phyloP scores from a whole-genome alignment of 1,140 invertebrate species.

The Bombus superbus region DNA sequence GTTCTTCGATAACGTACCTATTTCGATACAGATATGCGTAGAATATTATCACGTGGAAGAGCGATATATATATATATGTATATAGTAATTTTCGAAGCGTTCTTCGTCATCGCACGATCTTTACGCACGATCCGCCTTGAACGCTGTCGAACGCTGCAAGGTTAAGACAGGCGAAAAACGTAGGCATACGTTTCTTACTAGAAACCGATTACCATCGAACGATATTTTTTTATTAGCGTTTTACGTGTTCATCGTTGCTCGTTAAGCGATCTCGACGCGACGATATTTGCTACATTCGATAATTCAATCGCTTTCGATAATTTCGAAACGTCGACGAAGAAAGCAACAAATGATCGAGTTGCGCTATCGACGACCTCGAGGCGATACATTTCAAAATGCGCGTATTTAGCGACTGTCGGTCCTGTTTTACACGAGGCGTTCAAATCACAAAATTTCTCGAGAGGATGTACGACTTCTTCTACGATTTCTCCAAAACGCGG shows the following conservation, averaged over 20 bases:
- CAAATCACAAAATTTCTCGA: slow-evolving; percentile 37
- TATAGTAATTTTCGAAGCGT: not conserved
- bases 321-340: no score
- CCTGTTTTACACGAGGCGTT: slow-evolving; percentile 1
- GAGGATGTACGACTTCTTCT: not conserved
- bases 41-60: no score
- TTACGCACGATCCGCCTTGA: not conserved
- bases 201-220: not conserved
- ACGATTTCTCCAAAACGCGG: not conserved
- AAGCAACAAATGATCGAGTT: not conserved
- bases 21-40: not conserved
- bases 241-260: no score
- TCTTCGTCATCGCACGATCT: not conserved
- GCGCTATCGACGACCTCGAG: no score
- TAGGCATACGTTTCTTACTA: not conserved
- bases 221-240: not conserved
- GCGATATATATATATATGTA: no score
- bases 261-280: no score
- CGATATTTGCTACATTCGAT: not conserved
- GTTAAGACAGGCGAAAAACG: not conserved
- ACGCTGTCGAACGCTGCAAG: not conserved
- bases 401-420: not conserved
- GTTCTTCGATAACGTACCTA: not conserved
- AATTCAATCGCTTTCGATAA: no score
- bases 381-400: no score